Evolutionary conservation across 2,888 invertebrate species (phyloP).

Genomic region (Ypsolopha scabrella): DNA sequence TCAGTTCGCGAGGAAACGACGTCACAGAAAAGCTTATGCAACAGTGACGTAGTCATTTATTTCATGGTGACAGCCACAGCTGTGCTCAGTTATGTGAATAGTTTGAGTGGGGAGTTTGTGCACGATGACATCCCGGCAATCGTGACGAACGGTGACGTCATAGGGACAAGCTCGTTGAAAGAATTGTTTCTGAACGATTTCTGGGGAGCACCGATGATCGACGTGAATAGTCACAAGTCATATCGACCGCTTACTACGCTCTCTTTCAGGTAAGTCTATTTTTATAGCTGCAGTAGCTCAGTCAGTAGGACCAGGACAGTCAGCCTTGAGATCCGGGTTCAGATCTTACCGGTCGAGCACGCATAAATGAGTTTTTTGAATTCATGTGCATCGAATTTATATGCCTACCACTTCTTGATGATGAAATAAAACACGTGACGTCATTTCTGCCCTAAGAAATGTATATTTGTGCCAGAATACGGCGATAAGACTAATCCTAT

Average conservation of each 20-base stretch:
- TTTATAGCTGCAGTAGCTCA: no score
- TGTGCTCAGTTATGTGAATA: constrained; percentile 79
- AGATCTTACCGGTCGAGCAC: neutral
- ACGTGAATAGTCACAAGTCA: constrained; percentile 86
- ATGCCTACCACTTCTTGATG: no score
- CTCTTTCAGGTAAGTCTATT: constrained; percentile 87
- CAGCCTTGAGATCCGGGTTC: no score
- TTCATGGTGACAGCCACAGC: constrained; percentile 75
- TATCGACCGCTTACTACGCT: constrained; percentile 87
- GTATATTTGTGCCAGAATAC: no score
- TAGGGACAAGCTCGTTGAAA: constrained; percentile 73
- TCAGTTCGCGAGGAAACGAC: constrained; percentile 51
- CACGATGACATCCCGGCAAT: constrained; percentile 91
- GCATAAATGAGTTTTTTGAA: no score
- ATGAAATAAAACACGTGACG: no score
- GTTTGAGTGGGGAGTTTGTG: constrained; percentile 84
- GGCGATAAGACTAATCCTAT: no score
- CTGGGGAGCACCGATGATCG: constrained; percentile 89
- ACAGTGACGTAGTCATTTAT: constrained; percentile 72
- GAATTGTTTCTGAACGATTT: constrained; percentile 83
- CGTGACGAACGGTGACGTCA: constrained; percentile 83
- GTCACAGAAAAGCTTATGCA: constrained; percentile 18
- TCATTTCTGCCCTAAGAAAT: no score
- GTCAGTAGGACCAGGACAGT: no score
- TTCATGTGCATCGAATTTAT: no score